Evolutionary conservation across 2,113 vertebrate species (phyloP), one percentile per base, ranked within the genome.

Genomic region (Protomyctophum bolini): DNA sequence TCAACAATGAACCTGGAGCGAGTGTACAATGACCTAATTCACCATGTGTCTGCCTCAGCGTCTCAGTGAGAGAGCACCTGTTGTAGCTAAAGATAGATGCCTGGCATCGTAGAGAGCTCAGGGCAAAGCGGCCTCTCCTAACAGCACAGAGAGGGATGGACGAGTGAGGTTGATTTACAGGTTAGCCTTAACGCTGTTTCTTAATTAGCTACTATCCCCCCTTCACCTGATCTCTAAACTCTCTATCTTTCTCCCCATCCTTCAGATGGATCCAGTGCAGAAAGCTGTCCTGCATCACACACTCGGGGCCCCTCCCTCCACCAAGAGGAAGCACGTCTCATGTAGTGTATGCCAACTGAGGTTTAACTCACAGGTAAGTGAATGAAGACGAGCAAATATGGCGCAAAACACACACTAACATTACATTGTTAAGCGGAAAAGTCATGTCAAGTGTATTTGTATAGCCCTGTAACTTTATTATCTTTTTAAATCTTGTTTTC

Each of bases 321-420:
- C 93, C 81, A 94, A 94, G 93, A 95, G 95, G 94, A 98, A 94
- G 92, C 95, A 96, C 85, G 95, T 95, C 91, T 95, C 96, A 85
- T 99, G 97, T 93, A 94, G 94, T 83, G 95, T 97, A 83, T 99
- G 97, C 92, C 96, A 96, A 88, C 93, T 98, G 91, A 96, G 96
- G 93, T 98, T 99, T 94, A 99, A 98, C 94, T 99, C 97, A 6
- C 97, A 99, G 96, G 97, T 99, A 95, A 97, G 95, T 94, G 51
- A 54, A 2, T 58, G 79, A 75, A 58, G 29, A 52, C 1, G 33
- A 58, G 41, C 0, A 14, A 10, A 65, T 73, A 56, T 55, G 73
- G 3, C 33, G 5, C 29, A 68, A 0, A 78, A 65, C 58, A 63
- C 57, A 21, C 1, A 21, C 21, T 21, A 21, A 21, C 21, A 21